Percentiles rank a stretch among this genome's conserved stretches.
phyloP scores from a whole-genome alignment of 2,113 vertebrate genomes.

The Psilopogon haemacephalus region DNA sequence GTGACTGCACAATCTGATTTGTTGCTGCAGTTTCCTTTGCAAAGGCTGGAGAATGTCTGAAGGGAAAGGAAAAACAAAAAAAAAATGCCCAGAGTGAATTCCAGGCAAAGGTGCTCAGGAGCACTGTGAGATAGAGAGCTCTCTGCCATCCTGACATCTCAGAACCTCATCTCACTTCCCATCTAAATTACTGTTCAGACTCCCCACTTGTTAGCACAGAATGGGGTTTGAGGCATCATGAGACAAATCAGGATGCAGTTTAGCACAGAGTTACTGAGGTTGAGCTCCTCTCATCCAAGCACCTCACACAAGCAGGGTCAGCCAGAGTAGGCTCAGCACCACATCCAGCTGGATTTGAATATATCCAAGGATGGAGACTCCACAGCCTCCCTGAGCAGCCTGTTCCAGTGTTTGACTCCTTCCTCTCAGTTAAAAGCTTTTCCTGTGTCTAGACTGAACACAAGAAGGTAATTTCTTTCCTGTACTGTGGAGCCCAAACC shows the following conservation, averaged over 20 bases:
- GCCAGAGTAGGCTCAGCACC: not conserved
- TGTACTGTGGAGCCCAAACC: not conserved
- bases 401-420: not conserved
- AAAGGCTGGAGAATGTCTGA: conserved; percentile 35
- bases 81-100: conserved; percentile 42
- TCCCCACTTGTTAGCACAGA: not conserved
- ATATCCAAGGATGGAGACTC: not conserved
- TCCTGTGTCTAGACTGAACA: not conserved
- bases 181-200: not conserved
- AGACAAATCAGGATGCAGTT: not conserved
- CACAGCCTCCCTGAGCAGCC: not conserved
- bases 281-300: not conserved
- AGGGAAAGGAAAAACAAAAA: not conserved
- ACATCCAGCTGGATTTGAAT: accelerated
- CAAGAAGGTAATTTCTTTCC: not conserved
- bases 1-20: conserved; percentile 51
- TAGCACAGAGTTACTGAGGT: not conserved
- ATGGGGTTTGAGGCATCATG: not conserved
- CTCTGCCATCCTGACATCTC: conserved; percentile 25
- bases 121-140: conserved; percentile 16
- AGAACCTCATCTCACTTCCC: conserved; percentile 1
- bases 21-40: conserved; percentile 56
- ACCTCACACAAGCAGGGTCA: not conserved
- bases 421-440: not conserved
- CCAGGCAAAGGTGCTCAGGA: conserved; percentile 33